These are phyloP conservation scores for Myzus persicae DNA, from an alignment of 1,140 invertebrate species.

Conservation along the genomic window DNA sequence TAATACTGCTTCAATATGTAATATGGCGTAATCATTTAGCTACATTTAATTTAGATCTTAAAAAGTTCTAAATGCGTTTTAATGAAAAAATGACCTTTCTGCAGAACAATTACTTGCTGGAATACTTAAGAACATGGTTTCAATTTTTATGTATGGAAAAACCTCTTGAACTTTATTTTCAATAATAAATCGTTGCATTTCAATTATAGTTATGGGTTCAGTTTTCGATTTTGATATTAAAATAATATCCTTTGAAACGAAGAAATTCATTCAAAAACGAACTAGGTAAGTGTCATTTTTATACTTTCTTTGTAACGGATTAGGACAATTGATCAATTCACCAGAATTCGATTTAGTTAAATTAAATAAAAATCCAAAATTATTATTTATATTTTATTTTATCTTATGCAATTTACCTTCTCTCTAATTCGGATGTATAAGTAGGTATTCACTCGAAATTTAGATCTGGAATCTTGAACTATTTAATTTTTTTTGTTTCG, in stretches of 20 bases:
- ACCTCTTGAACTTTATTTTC: constrained; percentile 22
- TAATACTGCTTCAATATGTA: neutral
- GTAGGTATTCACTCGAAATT: constrained; percentile 20
- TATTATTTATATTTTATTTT: constrained; percentile 8
- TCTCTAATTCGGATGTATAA: neutral
- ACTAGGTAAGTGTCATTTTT: neutral
- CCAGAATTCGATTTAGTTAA: neutral
- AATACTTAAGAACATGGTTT: neutral
- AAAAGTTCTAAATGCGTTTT: neutral
- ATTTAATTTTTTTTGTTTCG: neutral
- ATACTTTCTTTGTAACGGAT: neutral
- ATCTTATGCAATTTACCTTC: neutral
- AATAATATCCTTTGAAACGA: neutral
- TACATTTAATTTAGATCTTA: neutral
- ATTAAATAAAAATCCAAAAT: constrained; percentile 10
- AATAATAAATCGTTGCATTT: neutral
- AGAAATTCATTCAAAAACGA: neutral
- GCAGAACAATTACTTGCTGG: neutral
- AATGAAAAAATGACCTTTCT: constrained; percentile 17
- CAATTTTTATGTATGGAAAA: neutral
- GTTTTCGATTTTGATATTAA: neutral
- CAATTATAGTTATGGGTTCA: neutral
- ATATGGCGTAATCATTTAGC: neutral
- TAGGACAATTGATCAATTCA: neutral
- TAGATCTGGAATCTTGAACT: neutral